Evolutionary conservation across 2,888 invertebrate species (phyloP), one percentile per base, ranked within the genome.

Genomic region (Pimpla rufipes): DNA sequence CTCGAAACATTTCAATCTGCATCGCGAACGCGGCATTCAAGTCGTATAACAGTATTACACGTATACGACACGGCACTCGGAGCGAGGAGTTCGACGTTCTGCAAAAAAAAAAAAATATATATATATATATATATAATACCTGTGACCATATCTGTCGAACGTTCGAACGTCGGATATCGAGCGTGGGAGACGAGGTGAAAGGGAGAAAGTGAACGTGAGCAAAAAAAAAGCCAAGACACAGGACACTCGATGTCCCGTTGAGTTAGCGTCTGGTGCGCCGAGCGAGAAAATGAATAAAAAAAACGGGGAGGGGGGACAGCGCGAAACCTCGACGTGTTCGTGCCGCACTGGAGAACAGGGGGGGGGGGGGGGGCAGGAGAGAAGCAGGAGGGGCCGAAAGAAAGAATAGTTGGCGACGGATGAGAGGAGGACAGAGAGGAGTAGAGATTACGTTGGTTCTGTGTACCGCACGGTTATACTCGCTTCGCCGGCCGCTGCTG

Each of bases 211-310:
- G 40, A 37, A 37, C n/a, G 42, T 35, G 55, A 59, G 23, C 21
- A 57, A 67, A 13, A 23, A 40, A 23, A 21, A 47, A 47, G 57
- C 40, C 45, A 40, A 52, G 50, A 47, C 52, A 73, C 23, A 52
- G 18, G 57, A n/a, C 70, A 55, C 55, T 64, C 66, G 50, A 16
- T 67, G 50, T 68, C 68, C 62, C 23, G 71, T 57, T 47, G 55
- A 45, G 45, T 75, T 11, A 37, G 66, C 35, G 47, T 50, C 47
- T 59, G 50, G 73, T 74, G 42, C 66, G 76, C 76, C 52, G 8
- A 21, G 64, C 55, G 62, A 62, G 29, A 71, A 76, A 76, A 68
- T 71, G 76, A 57, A 71, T 67, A 55, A 79, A 81, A 74, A 73
- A 13, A 47, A n/a, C 5, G n/a, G 62, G 35, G 68, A 37, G 35